phyloP scores from a whole-genome alignment of 1,140 invertebrate species.

The Hyles euphorbiae region DNA sequence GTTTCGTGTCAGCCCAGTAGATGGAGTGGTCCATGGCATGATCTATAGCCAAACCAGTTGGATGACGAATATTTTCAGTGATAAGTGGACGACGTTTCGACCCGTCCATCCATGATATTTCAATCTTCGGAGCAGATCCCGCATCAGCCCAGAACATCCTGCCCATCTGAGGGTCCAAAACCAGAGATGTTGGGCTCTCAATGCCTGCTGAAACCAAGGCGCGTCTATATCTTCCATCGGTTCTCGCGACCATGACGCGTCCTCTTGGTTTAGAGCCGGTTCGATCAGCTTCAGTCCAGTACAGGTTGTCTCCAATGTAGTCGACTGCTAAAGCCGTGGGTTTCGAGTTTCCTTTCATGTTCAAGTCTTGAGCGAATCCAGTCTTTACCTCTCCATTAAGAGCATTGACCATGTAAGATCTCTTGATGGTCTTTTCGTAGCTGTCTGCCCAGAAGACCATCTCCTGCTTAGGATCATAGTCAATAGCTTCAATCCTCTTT shows the following conservation, averaged over 20 bases:
- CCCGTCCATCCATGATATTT: constrained; percentile 97
- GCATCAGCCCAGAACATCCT: constrained; percentile 94
- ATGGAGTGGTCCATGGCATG: constrained; percentile 91
- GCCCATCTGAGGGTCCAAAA: constrained; percentile 90
- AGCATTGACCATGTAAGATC: constrained; percentile 92
- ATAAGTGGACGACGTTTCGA: constrained; percentile 88
- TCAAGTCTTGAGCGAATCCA: constrained; percentile 92
- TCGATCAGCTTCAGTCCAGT: constrained; percentile 93
- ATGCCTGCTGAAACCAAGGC: constrained; percentile 83
- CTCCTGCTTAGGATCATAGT: constrained; percentile 88
- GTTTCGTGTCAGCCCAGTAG: constrained; percentile 97
- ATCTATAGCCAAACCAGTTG: constrained; percentile 93
- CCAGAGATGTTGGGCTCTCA: constrained; percentile 90
- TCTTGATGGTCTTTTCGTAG: constrained; percentile 91
- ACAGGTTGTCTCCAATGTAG: constrained; percentile 94
- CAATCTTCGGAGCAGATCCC: constrained; percentile 89
- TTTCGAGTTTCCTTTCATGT: constrained; percentile 87
- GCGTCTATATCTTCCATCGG: constrained; percentile 92
- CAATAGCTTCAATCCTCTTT: constrained; percentile 90
- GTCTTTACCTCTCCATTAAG: constrained; percentile 84
- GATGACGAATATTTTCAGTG: constrained; percentile 86
- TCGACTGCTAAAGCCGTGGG: constrained; percentile 92
- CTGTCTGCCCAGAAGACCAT: constrained; percentile 96
- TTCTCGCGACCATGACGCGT: constrained; percentile 89
- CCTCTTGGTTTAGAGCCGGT: constrained; percentile 83